Evolutionary conservation across 1,140 invertebrate species (phyloP).

Genomic region (Bombus consobrinus): DNA sequence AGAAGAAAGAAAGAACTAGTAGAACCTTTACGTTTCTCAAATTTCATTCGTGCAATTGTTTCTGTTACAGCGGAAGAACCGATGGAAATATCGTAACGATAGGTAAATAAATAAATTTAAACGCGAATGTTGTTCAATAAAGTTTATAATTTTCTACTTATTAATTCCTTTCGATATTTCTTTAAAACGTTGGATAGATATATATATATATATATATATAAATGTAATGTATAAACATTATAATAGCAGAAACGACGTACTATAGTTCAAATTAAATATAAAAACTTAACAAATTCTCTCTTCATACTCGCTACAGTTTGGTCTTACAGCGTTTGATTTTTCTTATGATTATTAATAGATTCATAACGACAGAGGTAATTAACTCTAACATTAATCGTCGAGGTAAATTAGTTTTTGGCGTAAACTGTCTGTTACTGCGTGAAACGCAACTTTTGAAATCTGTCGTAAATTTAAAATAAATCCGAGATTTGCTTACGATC

Average conservation of each 20-base stretch:
- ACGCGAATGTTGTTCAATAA: constrained; percentile 10
- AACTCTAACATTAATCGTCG: constrained; percentile 25
- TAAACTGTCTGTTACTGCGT: constrained; percentile 54
- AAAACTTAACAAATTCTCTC: constrained; percentile 33
- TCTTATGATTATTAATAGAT: neutral
- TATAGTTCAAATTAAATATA: constrained; percentile 50
- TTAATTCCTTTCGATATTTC: neutral
- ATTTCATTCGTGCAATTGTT: neutral
- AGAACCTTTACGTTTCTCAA: neutral
- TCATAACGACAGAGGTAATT: constrained; percentile 16
- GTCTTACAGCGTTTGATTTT: constrained; percentile 22
- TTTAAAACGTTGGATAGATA: neutral
- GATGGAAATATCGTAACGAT: constrained; percentile 72
- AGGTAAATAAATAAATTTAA: constrained; percentile 8
- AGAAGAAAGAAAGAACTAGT: neutral
- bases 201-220: neutral
- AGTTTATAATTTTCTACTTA: neutral
- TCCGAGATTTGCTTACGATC: neutral
- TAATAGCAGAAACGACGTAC: constrained; percentile 11
- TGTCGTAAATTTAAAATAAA: neutral
- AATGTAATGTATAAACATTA: neutral
- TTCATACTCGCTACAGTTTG: constrained; percentile 21
- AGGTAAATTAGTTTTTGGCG: constrained; percentile 72
- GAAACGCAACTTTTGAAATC: neutral
- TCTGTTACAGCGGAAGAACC: constrained; percentile 67